A percentile compares a stretch with the other conserved stretches of the same genome.
Conservation (phyloP, 2,797 vertebrate genomes). For the Trachops cirrhosus region DNA sequence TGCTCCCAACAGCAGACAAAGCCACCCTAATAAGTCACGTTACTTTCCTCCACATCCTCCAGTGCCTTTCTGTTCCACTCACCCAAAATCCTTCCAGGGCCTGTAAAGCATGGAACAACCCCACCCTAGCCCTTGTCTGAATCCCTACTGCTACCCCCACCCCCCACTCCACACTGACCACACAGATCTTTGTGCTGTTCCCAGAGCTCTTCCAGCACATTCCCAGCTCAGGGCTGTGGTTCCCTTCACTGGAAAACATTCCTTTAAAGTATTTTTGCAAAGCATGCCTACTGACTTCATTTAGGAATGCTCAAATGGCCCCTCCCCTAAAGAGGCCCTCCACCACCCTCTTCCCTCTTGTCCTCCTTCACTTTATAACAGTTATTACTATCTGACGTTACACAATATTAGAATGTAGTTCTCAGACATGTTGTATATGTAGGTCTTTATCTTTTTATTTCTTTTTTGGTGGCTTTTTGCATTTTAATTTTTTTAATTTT, state of each 20-base stretch:
- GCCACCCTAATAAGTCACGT: background rate
- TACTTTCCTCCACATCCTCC: background rate
- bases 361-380: background rate
- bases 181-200: background rate
- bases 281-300: background rate
- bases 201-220: background rate
- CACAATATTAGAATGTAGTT: no score
- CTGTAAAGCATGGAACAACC: background rate
- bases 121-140: background rate
- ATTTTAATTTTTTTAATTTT: no score
- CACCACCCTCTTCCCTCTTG: no score
- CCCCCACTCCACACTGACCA: background rate
- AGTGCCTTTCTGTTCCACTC: background rate
- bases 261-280: background rate
- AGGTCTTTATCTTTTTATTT: background rate
- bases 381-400: background rate
- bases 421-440: background rate
- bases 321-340: background rate
- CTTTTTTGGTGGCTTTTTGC: no score
- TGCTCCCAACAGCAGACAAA: background rate
- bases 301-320: background rate
- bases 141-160: background rate
- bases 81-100: background rate
- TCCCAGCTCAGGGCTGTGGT: no score
- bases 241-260: background rate